These are phyloP conservation scores for Babyrousa celebensis DNA, from an alignment of 2,797 vertebrate species.

Conservation along the genomic window DNA sequence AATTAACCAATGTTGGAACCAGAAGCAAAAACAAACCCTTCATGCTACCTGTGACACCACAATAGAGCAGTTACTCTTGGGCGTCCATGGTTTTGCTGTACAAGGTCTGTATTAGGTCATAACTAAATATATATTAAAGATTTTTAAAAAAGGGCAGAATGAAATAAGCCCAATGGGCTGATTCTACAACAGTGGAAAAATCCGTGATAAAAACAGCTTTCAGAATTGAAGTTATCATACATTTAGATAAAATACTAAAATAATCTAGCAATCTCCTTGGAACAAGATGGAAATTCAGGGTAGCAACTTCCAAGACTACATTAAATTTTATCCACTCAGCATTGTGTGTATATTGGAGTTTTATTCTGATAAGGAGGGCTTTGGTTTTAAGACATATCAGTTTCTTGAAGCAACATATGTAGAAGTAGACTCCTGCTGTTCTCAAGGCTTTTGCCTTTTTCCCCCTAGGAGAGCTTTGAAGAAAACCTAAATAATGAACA, in stretches of 20 bases:
- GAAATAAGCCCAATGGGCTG: constrained; percentile 46
- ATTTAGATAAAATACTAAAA: constrained; percentile 50
- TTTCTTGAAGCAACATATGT: constrained; percentile 70
- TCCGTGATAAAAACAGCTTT: constrained; percentile 37
- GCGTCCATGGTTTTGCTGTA: neutral
- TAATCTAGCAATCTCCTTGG: constrained; percentile 63
- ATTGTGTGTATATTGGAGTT: neutral
- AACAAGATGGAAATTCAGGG: constrained; percentile 61
- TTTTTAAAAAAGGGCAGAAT: constrained; percentile 44
- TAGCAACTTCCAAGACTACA: neutral
- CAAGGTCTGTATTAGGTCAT: constrained; percentile 52
- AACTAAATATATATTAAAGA: constrained; percentile 40
- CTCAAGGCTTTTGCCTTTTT: constrained; percentile 16
- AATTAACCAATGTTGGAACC: neutral
- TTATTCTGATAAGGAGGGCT: constrained; percentile 72
- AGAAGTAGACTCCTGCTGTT: constrained; percentile 54
- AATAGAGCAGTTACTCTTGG: neutral
- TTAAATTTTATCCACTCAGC: neutral
- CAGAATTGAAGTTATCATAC: constrained; percentile 60
- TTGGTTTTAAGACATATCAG: constrained; percentile 74
- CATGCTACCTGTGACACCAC: neutral
- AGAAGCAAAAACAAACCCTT: constrained; percentile 47
- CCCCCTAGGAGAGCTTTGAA: neutral
- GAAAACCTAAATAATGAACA: constrained; percentile 48
- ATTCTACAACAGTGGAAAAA: constrained; percentile 52